These are phyloP conservation scores for Brachyopa scutellaris DNA, from an alignment of 2,888 invertebrate species.

Conservation along the genomic window DNA sequence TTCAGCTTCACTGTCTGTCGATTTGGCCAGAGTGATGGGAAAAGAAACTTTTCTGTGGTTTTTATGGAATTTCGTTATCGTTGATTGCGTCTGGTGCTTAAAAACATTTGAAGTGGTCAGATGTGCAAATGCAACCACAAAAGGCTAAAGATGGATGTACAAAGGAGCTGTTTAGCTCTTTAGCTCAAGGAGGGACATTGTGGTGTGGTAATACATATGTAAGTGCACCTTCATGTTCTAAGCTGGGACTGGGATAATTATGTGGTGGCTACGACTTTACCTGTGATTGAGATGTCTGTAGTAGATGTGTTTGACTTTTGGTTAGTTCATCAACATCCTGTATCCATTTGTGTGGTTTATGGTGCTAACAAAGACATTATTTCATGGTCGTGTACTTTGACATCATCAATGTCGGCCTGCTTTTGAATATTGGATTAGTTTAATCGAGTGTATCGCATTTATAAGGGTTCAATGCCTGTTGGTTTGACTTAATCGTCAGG, in stretches of 20 bases:
- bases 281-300: background rate
- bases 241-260: slow-evolving; percentile 29
- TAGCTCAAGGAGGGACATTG: slow-evolving; percentile 2
- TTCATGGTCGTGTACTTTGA: no score
- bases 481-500: no score
- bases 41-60: slow-evolving; percentile 51
- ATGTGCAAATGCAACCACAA: slow-evolving; percentile 50
- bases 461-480: no score
- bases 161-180: slow-evolving; percentile 8
- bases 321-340: slow-evolving; percentile 6
- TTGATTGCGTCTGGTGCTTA: slow-evolving; percentile 11
- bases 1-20: background rate
- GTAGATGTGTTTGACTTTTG: slow-evolving; percentile 2
- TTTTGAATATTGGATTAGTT: no score
- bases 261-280: background rate
- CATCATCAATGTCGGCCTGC: no score
- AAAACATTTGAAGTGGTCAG: slow-evolving; percentile 38
- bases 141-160: slow-evolving; percentile 8
- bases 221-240: slow-evolving; percentile 21
- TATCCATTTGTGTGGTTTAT: background rate
- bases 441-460: no score
- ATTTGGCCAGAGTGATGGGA: slow-evolving; percentile 9
- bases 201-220: slow-evolving; percentile 2
- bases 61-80: slow-evolving; percentile 32
- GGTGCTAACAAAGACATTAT: background rate